Conservation (phyloP, 2,797 vertebrate genomes). For the Malacoctenus gilli region DNA sequence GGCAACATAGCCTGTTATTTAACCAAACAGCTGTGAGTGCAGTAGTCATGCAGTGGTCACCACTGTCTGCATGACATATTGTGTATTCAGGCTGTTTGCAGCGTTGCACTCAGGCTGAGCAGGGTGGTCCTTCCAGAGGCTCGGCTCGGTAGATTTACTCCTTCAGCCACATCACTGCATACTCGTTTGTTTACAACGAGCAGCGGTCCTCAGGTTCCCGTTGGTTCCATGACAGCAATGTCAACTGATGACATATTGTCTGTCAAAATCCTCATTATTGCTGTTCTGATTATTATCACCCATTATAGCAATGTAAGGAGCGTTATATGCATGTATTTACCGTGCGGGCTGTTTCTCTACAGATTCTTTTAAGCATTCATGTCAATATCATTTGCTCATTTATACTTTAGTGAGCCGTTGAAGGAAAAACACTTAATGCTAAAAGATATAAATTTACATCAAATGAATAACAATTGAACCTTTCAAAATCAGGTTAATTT, state of each 20-base stretch:
- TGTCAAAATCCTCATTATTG: neutral
- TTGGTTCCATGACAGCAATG: neutral
- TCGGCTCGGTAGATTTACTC: conserved; percentile 28
- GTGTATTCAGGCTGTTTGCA: conserved; percentile 10
- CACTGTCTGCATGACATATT: conserved; percentile 13
- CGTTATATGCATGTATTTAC: too few species aligned
- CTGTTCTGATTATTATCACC: too few species aligned
- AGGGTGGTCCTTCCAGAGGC: conserved; percentile 33
- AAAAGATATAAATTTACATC: too few species aligned
- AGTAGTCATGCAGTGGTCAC: conserved; percentile 32
- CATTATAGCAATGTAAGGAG: too few species aligned
- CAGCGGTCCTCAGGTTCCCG: neutral
- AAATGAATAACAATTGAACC: too few species aligned
- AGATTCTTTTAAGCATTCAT: too few species aligned
- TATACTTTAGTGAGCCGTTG: too few species aligned
- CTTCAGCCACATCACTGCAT: conserved; percentile 22
- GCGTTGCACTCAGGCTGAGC: conserved; percentile 11
- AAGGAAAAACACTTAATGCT: too few species aligned
- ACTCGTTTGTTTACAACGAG: conserved; percentile 51
- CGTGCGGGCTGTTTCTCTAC: too few species aligned
- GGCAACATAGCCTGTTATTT: conserved; percentile 43
- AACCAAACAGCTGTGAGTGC: conserved; percentile 13
- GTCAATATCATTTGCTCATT: too few species aligned
- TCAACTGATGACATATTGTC: neutral
- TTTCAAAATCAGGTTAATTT: too few species aligned